phyloP scores from a whole-genome alignment of 2,113 vertebrate species.

The Microcebus jonahi region DNA sequence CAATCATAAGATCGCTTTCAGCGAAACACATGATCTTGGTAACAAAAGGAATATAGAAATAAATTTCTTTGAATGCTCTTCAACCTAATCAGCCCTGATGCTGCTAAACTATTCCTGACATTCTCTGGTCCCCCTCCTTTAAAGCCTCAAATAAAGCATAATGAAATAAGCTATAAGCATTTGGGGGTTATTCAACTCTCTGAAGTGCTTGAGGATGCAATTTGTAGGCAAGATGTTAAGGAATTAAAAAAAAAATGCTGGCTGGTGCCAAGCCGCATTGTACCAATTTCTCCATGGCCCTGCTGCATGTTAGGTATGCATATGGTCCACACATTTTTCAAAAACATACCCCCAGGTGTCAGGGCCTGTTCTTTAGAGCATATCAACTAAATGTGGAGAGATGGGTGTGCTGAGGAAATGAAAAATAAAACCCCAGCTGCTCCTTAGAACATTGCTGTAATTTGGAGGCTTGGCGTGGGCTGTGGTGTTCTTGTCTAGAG shows the following conservation, averaged over 20 bases:
- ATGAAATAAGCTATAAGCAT: slow-evolving; percentile 79
- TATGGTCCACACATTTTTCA: slow-evolving; percentile 80
- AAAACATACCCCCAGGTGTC: slow-evolving; percentile 74
- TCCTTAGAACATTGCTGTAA: slow-evolving; percentile 40
- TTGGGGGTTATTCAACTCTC: slow-evolving; percentile 77
- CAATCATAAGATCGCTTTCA: slow-evolving; percentile 54
- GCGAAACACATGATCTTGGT: slow-evolving; percentile 57
- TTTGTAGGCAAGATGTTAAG: slow-evolving; percentile 82
- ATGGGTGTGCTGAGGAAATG: slow-evolving; percentile 75
- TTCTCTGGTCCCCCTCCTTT: slow-evolving; percentile 55
- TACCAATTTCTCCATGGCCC: slow-evolving; percentile 64
- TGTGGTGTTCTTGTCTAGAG: neutral
- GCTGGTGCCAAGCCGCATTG: slow-evolving; percentile 44
- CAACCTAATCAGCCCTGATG: slow-evolving; percentile 71
- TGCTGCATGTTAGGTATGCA: slow-evolving; percentile 73
- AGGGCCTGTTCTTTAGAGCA: slow-evolving; percentile 66
- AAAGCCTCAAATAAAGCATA: slow-evolving; percentile 69
- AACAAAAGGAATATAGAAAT: slow-evolving; percentile 73
- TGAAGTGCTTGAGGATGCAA: slow-evolving; percentile 78
- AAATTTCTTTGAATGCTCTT: slow-evolving; percentile 72
- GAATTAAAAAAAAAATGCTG: slow-evolving; percentile 58
- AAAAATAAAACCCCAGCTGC: slow-evolving; percentile 76
- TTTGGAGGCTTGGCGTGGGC: slow-evolving; percentile 36
- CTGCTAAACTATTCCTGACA: slow-evolving; percentile 76
- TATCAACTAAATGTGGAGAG: slow-evolving; percentile 77